Evolutionary conservation across 1,140 invertebrate genomes (phyloP).

Genomic region (Chironomus striatipennis): DNA sequence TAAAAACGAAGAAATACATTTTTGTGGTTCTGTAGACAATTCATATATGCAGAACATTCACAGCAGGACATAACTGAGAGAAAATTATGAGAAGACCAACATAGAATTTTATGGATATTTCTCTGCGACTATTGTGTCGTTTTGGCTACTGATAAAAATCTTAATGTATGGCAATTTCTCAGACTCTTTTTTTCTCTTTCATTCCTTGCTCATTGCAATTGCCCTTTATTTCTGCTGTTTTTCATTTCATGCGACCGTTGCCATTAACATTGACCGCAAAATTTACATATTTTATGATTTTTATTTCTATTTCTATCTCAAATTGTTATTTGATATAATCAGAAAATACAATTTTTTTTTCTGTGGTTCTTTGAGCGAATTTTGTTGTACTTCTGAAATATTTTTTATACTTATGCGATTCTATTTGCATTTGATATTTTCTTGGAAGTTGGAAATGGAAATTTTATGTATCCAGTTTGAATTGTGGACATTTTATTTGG

Average conservation of each 20-base stretch:
- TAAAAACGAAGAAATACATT: too few relatives aligned
- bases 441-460: background rate
- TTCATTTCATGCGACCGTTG: background rate
- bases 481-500: too few relatives aligned
- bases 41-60: background rate
- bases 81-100: background rate
- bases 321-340: background rate
- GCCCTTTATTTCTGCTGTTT: too few relatives aligned
- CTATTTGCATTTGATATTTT: conserved; percentile 20
- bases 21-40: background rate
- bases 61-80: background rate
- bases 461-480: too few relatives aligned
- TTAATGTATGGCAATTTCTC: background rate
- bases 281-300: conserved; percentile 19
- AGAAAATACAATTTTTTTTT: background rate
- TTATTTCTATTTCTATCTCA: background rate
- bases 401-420: background rate
- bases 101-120: conserved; percentile 9
- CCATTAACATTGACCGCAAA: conserved; percentile 8
- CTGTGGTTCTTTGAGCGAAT: too few relatives aligned
- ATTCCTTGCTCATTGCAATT: too few relatives aligned
- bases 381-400: background rate
- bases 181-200: too few relatives aligned
- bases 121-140: background rate
- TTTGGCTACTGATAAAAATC: conserved; percentile 16